These are phyloP conservation scores for Ia io DNA, from an alignment of 2,113 vertebrate species.

Conservation along the genomic window DNA sequence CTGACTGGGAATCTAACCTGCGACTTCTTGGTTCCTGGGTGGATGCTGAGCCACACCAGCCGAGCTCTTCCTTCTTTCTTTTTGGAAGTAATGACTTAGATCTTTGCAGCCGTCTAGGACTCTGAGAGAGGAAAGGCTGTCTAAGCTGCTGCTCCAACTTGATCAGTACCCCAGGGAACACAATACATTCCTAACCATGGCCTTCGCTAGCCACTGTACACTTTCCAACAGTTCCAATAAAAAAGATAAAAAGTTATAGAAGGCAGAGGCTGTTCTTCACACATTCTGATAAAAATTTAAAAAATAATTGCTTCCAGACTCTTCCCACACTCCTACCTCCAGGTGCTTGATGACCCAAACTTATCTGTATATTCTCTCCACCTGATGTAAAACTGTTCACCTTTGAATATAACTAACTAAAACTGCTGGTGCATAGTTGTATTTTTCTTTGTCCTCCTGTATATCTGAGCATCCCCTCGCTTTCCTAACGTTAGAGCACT, in stretches of 20 bases:
- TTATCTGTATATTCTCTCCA: background rate
- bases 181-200: background rate
- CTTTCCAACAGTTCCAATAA: background rate
- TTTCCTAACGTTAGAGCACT: background rate
- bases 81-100: background rate
- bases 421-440: background rate
- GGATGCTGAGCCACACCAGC: too few relatives aligned
- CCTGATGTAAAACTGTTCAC: background rate
- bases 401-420: background rate
- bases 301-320: background rate
- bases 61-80: background rate
- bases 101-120: background rate
- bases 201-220: background rate
- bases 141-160: background rate
- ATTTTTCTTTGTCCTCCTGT: background rate
- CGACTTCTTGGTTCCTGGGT: too few relatives aligned
- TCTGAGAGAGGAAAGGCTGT: background rate
- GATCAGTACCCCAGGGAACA: background rate
- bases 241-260: background rate
- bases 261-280: background rate
- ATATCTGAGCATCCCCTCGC: background rate
- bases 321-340: background rate
- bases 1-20: too few relatives aligned
- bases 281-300: background rate
- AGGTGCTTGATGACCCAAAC: too few relatives aligned